Evolutionary conservation across 2,888 invertebrate genomes (phyloP).

Genomic region (Lydus trimaculatus): DNA sequence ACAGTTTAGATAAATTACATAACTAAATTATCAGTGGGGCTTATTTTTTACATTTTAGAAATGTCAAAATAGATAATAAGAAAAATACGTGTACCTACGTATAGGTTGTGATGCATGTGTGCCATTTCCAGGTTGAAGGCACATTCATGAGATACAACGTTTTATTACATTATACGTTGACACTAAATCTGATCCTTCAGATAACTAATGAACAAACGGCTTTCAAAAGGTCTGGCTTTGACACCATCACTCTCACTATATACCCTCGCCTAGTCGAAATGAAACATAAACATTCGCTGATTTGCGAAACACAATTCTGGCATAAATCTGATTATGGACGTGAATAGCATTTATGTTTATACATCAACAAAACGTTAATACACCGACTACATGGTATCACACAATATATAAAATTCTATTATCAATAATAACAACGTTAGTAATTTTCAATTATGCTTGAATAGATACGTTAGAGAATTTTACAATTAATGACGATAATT

Average conservation of each 20-base stretch:
- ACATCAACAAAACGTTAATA: not conserved
- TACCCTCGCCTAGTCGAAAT: not conserved
- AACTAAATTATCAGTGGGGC: too few species aligned
- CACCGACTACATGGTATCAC: not conserved
- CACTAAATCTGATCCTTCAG: conserved; percentile 1
- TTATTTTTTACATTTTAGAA: too few species aligned
- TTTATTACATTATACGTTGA: not conserved
- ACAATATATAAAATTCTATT: not conserved
- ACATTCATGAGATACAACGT: not conserved
- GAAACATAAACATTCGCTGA: not conserved
- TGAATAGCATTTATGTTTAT: not conserved
- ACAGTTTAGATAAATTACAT: too few species aligned
- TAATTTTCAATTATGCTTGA: not conserved
- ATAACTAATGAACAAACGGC: not conserved
- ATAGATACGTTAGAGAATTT: too few species aligned
- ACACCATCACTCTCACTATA: not conserved
- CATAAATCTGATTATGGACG: conserved; percentile 1
- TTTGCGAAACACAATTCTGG: not conserved
- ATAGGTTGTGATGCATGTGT: not conserved
- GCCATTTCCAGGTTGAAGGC: not conserved
- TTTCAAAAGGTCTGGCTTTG: not conserved
- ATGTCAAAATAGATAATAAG: too few species aligned
- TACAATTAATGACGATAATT: too few species aligned
- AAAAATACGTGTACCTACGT: too few species aligned
- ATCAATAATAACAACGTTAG: not conserved